Base-by-base conservation (phyloP, 2,113 vertebrate genomes). In the Conger conger region DNA sequence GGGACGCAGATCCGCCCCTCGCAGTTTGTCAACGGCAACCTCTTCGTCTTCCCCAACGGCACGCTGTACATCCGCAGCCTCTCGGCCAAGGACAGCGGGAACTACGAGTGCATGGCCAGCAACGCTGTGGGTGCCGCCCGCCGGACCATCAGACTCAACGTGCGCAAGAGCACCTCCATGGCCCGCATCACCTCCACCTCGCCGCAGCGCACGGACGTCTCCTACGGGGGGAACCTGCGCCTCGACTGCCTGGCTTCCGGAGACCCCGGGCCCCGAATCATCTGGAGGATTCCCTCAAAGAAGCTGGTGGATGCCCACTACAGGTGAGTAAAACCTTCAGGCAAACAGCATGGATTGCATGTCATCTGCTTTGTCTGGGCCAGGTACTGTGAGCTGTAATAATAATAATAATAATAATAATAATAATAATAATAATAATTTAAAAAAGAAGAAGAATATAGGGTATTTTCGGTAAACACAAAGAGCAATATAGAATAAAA, bases 271-370 rank as follows among this genome's bases (percentile, higher is more conserved):
- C 97, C 98, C 15, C 92, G 95, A 23, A 95, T 98, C 87, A 88
- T 98, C 57, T 99, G 98, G 98, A 96, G 96, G 33, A 94, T 97
- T 54, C 98, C 98, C 0, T 96, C 95, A 1, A 97, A 96, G 87
- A 96, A 96, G 80, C 93, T 97, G 86, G 94, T 98, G 76, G 97
- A 99, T 85, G 88, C 94, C 1, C 92, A 96, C 7, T 96, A 96
- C 92, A 98, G 98, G 98, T 99, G 91, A 30, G 83, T 38, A 13
- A 3, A n/a, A 7, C 20, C 45, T 80, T 6, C 42, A 27, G 20
- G 36, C 4, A 27, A 80, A 20, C 33, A 80, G 84, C 5, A 36
- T 9, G n/a, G 33, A 23, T 17, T 37, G 54, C 20, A 60, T 57
- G 5, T 35, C 16, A 33, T 27, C 33, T 4, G 16, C n/a, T 82